Evolutionary conservation across 35 echinoderm and acorn worm species (phyloP), one percentile per base, ranked within the genome.

Genomic region (Patiria miniata): DNA sequence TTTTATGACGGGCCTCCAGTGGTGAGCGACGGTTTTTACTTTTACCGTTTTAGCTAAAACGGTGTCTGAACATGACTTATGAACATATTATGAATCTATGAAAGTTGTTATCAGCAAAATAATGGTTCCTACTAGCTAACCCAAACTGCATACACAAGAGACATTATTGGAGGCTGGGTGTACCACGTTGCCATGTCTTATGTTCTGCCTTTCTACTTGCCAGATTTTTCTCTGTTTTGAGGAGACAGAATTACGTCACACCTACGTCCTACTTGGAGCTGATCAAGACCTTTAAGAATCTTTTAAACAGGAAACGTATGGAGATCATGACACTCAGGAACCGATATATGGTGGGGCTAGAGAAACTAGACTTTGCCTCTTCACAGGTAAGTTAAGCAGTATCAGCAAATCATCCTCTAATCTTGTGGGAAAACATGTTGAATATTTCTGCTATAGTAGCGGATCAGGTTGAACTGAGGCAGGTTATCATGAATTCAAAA

Each of bases 261-360:
- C 96, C 96, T 40, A 99, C 96, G 23, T 99, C 96, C 10, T 99
- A 99, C 40, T 88, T 99, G 3, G 96, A 99, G 76, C 81, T 99
- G 2, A 99, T 99, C 65, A 99, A 99, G 80, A 99, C 96, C 15
- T 99, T 99, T 69, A 99, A 99, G 86, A 94, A 94, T 59, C 83
- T 99, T 26, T 82, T 99, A 33, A 99, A 94, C 80, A 81, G 86
- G 29, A 99, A 99, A 82, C 89, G 96, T n/a, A 87, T 99, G 86
- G 96, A 99, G 53, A 99, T 99, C 8, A 51, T 99, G 39, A 99
- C 96, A 30, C 96, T 94, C 16, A 99, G 94, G 73, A 90, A 99
- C 33, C 77, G 96, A 51, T 99, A 99, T 44, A 86, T 90, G 6
- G 96, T 99, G 29, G 96, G 96, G 8, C 80, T 99, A 2, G 92